These are phyloP conservation scores for Trichopria drosophilae DNA, from an alignment of 2,888 invertebrate species.

Conservation along the genomic window DNA sequence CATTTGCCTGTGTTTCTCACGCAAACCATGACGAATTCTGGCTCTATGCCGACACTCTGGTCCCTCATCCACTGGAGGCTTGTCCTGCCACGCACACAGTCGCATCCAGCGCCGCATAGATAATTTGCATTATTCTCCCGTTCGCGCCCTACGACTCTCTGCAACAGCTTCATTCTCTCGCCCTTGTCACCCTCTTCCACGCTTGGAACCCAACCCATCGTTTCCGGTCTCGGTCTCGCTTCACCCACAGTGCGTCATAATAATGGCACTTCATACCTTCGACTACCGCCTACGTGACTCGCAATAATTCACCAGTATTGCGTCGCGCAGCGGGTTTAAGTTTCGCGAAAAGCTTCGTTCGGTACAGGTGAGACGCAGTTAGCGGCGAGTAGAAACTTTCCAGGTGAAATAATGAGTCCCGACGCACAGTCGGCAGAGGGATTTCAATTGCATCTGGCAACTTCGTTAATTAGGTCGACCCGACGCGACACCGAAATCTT, in stretches of 20 bases:
- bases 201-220: constrained; percentile 13
- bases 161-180: constrained; percentile 26
- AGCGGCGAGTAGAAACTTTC: no score
- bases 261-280: constrained; percentile 42
- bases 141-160: constrained; percentile 26
- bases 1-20: constrained; percentile 26
- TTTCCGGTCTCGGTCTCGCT: constrained; percentile 34
- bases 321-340: constrained; percentile 31
- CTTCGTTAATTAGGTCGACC: no score
- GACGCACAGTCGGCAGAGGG: no score
- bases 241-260: constrained; percentile 42
- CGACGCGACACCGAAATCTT: no score
- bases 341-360: no score
- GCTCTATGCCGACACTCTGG: constrained; percentile 22
- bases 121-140: constrained; percentile 50
- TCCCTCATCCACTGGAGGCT: constrained; percentile 15
- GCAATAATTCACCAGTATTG: constrained; percentile 45
- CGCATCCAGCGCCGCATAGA: constrained; percentile 34
- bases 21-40: constrained; percentile 36
- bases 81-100: constrained; percentile 21
- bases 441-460: no score
- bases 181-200: constrained; percentile 11
- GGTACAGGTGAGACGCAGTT: no score
- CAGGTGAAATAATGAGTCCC: no score
- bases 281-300: constrained; percentile 46